Percentiles rank a stretch among this genome's conserved stretches.
Conservation (phyloP, 2,888 invertebrate species). For the Esperia sulphurella region DNA sequence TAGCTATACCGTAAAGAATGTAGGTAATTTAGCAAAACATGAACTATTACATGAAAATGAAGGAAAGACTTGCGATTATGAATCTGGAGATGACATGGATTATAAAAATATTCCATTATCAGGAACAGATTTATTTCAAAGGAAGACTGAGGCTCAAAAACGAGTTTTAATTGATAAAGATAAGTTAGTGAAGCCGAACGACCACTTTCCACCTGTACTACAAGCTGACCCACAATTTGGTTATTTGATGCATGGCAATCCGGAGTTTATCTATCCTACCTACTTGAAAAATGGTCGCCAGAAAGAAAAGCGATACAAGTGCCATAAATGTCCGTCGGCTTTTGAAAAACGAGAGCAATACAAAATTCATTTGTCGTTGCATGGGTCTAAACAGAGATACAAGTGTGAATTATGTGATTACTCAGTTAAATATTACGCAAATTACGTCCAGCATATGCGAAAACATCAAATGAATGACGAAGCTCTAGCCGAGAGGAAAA, state of each 20-base stretch:
- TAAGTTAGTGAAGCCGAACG: conserved; percentile 71
- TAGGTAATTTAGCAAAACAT: conserved; percentile 83
- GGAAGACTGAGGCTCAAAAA: conserved; percentile 80
- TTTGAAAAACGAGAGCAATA: conserved; percentile 92
- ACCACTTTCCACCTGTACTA: conserved; percentile 73
- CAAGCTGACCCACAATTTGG: conserved; percentile 84
- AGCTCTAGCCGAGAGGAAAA: conserved; percentile 79
- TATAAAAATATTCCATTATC: conserved; percentile 80
- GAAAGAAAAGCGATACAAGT: conserved; percentile 89
- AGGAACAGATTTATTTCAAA: conserved; percentile 83
- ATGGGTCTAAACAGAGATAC: conserved; percentile 90
- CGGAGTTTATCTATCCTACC: conserved; percentile 87
- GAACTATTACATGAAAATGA: conserved; percentile 75
- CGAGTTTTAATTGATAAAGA: conserved; percentile 69
- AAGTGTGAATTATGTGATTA: conserved; percentile 92
- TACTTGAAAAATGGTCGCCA: conserved; percentile 85
- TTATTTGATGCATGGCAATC: conserved; percentile 85
- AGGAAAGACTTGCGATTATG: conserved; percentile 62
- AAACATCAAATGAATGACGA: conserved; percentile 87
- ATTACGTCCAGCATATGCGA: conserved; percentile 89
- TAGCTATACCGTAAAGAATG: conserved; percentile 83
- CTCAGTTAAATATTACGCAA: conserved; percentile 91
- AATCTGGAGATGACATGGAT: conserved; percentile 69
- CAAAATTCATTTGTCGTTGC: conserved; percentile 88
- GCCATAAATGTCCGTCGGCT: conserved; percentile 91